A percentile compares a stretch with the other conserved stretches of the same genome.
Conservation (phyloP, 1,140 invertebrate species). For the Saccostrea echinata region DNA sequence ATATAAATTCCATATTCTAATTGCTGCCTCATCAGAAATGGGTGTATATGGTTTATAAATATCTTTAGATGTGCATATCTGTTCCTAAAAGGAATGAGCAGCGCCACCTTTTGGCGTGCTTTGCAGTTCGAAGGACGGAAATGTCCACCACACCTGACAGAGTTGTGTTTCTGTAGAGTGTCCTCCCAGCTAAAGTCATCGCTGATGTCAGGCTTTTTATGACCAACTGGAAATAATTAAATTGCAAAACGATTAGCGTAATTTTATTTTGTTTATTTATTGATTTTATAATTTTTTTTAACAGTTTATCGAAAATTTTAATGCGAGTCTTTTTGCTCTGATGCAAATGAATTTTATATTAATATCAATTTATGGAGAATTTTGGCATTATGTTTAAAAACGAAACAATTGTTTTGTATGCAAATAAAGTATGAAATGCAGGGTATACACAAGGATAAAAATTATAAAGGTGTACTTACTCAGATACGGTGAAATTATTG, state of each 20-base stretch:
- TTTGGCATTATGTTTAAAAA: too few species aligned
- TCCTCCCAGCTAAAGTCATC: background rate
- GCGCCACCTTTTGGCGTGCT: slow-evolving; percentile 66
- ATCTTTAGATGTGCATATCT: slow-evolving; percentile 71
- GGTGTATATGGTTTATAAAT: slow-evolving; percentile 73
- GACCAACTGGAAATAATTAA: background rate
- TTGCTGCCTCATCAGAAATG: slow-evolving; percentile 69
- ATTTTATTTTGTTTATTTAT: too few species aligned
- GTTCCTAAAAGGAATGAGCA: slow-evolving; percentile 74
- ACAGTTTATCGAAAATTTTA: too few species aligned
- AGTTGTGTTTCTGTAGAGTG: slow-evolving; percentile 18
- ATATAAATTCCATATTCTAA: slow-evolving; percentile 73
- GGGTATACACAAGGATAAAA: too few species aligned
- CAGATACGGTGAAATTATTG: background rate
- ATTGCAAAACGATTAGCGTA: too few species aligned
- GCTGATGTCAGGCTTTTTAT: background rate
- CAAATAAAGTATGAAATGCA: too few species aligned
- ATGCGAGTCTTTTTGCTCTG: too few species aligned
- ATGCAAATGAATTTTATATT: too few species aligned
- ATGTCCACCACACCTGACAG: slow-evolving; percentile 59
- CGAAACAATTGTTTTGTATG: too few species aligned
- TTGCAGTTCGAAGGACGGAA: slow-evolving; percentile 64
- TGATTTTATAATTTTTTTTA: too few species aligned
- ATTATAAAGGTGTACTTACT: background rate
- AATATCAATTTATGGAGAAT: too few species aligned